These are phyloP conservation scores for Resseliella maxima DNA, from an alignment of 2,888 invertebrate species.

Conservation along the genomic window DNA sequence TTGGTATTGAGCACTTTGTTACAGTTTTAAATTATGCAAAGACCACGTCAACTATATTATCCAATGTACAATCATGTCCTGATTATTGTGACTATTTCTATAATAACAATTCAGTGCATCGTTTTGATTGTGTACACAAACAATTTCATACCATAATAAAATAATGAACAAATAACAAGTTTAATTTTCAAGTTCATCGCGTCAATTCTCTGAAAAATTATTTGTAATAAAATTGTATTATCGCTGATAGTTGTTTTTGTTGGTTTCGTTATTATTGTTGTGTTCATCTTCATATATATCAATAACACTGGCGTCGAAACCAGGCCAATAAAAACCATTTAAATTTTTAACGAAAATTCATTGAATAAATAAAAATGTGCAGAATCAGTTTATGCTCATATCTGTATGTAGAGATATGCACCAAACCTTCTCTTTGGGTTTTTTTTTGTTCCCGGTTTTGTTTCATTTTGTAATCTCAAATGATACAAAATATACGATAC, in stretches of 20 bases:
- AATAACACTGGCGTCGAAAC: background rate
- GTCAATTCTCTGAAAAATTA: background rate
- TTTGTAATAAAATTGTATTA: background rate
- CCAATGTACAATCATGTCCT: too few species aligned
- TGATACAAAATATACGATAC: background rate
- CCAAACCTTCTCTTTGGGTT: too few species aligned
- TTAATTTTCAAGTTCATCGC: constrained; percentile 1
- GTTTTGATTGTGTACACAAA: background rate
- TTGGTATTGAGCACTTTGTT: too few species aligned
- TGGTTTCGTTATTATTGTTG: background rate
- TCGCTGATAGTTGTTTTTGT: background rate
- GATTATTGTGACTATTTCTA: too few species aligned
- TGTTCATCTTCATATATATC: background rate
- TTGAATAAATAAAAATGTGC: constrained; percentile 22
- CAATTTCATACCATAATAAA: background rate
- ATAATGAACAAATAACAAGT: background rate
- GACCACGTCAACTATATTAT: too few species aligned
- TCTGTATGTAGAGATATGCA: background rate
- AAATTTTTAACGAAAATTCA: background rate
- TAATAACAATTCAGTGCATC: background rate
- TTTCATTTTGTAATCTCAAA: background rate
- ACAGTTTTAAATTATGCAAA: too few species aligned
- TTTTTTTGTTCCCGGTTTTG: too few species aligned
- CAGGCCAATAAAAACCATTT: background rate
- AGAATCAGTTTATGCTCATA: too few species aligned